phyloP scores from a whole-genome alignment of 2,113 vertebrate genomes.

The Laterallus jamaicensis region DNA sequence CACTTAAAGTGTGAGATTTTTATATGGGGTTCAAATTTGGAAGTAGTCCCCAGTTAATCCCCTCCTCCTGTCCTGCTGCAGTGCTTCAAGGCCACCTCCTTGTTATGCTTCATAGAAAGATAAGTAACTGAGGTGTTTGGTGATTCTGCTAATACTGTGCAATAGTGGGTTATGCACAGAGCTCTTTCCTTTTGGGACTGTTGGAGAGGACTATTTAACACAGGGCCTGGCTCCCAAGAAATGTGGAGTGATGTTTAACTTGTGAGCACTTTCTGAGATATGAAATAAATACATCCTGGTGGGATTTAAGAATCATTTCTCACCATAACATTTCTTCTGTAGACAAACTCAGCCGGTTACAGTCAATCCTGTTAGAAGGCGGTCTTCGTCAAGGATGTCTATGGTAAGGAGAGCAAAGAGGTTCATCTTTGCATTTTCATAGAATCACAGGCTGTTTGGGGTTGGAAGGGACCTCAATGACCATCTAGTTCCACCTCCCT shows the following conservation, averaged over 20 bases:
- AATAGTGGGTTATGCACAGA: background rate
- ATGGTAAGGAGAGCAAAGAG: constrained; percentile 80
- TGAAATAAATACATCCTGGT: background rate
- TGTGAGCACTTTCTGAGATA: background rate
- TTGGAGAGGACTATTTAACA: background rate
- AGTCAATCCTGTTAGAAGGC: constrained; percentile 88
- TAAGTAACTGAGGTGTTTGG: background rate
- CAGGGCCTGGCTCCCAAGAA: background rate
- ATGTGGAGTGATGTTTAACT: background rate
- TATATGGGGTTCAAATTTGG: background rate
- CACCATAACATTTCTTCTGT: constrained; percentile 11
- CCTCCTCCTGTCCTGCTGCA: background rate
- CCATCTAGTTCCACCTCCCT: too few species aligned
- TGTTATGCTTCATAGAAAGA: background rate
- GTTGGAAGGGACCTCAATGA: too few species aligned
- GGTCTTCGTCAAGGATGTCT: constrained; percentile 90
- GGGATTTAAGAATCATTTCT: background rate
- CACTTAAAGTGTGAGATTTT: background rate
- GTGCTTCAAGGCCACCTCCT: background rate
- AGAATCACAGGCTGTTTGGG: too few species aligned
- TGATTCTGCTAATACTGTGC: background rate
- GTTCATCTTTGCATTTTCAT: background rate
- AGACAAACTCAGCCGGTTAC: constrained; percentile 88
- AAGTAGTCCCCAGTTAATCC: background rate
- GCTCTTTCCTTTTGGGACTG: background rate